phyloP scores from a whole-genome alignment of 1,140 invertebrate species.

The Euwallacea fornicatus region DNA sequence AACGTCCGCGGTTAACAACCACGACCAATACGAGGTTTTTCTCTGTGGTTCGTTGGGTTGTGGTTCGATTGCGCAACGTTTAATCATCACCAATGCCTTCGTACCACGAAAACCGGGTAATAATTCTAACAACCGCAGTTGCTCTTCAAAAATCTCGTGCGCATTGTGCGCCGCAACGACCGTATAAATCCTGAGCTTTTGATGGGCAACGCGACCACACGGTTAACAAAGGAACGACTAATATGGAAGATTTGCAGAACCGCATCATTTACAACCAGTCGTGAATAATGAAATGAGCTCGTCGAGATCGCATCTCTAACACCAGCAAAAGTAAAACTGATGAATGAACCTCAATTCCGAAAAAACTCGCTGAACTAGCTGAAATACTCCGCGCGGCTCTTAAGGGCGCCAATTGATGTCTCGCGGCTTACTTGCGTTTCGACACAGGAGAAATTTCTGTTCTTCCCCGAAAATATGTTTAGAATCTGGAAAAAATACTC shows the following conservation, averaged over 20 bases:
- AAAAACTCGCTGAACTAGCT: no score
- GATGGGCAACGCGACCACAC: background rate
- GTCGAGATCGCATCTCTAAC: slow-evolving; percentile 43
- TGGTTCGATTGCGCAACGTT: background rate
- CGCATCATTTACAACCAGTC: slow-evolving; percentile 42
- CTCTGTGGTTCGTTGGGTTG: background rate
- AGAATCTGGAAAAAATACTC: no score
- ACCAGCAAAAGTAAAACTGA: slow-evolving; percentile 30
- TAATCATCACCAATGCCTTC: background rate
- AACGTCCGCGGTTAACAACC: slow-evolving; percentile 30
- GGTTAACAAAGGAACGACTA: slow-evolving; percentile 21
- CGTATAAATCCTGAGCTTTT: slow-evolving; percentile 5
- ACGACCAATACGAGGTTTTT: slow-evolving; percentile 17
- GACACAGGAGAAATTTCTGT: no score
- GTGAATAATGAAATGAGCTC: slow-evolving; percentile 45
- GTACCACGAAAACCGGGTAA: no score
- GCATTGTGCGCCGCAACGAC: background rate
- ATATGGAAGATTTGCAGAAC: slow-evolving; percentile 19
- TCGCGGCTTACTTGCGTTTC: no score
- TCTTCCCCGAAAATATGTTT: no score
- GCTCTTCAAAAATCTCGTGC: background rate
- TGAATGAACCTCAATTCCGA: no score
- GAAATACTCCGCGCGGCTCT: no score
- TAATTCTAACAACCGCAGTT: background rate
- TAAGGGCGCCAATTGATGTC: no score